Evolutionary conservation across 2,888 invertebrate genomes (phyloP), one percentile per base, ranked within the genome.

Genomic region (Thalpophila matura): DNA sequence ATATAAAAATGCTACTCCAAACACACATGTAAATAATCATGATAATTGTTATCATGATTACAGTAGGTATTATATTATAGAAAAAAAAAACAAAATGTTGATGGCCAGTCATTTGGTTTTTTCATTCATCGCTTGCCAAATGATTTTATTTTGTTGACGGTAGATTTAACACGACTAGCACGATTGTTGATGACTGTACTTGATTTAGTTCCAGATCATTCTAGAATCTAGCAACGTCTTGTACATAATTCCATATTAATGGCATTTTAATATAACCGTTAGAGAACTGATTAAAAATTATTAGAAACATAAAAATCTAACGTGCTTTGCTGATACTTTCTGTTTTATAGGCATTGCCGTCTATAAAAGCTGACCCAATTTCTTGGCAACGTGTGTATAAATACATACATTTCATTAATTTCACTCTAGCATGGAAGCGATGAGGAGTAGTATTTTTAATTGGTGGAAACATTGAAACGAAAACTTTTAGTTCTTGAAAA

Each of bases 331-430:
- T 33, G 4, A 26, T 57, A 49, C 18, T 33, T 7, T 14, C 49
- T 1, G 24, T 40, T 60, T 29, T 31, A 37, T 29, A 24, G 6
- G 35, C 49, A 27, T 9, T 16, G 31, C 49, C 50, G 37, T 38
- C 55, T 24, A 49, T 43, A 49, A 59, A 61, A 73, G 27, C 22
- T 77, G 77, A 74, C 68, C 61, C 35, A 56, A 56, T 67, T 77
- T 59, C 73, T 59, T 50, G 40, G 35, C 51, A 33, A 18, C 18
- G 29, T 6, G 14, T 31, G n/a, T 66, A 68, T 38, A 55, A 49
- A 43, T 42, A 59, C 40, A 47, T 9, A 68, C 18, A 29, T 20
- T 43, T 54, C n/a, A 29, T 51, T 20, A 46, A 29, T 9, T 63
- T 12, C 16, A 14, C 16, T 38, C 24, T 14, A 35, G 31, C n/a